These are phyloP conservation scores for Prolemur simus DNA, from an alignment of 2,113 vertebrate genomes.

Conservation along the genomic window DNA sequence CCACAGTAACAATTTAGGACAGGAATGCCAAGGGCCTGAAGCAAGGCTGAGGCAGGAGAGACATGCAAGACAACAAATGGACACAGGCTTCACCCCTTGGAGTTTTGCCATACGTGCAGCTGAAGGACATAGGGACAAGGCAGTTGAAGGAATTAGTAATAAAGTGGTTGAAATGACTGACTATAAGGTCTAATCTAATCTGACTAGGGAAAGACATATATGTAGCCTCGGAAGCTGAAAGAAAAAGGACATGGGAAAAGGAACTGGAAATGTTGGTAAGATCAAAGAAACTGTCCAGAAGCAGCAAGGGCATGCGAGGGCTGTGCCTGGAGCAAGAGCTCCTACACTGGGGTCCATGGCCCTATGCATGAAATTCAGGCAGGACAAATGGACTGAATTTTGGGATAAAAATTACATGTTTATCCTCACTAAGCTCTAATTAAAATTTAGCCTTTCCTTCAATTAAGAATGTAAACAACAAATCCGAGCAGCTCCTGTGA, in stretches of 20 bases:
- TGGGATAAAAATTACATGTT: neutral
- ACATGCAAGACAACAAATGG: neutral
- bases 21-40: neutral
- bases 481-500: neutral
- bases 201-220: neutral
- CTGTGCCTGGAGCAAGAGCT: neutral
- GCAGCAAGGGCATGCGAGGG: neutral
- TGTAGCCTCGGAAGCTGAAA: neutral
- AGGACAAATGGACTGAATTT: neutral
- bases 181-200: neutral
- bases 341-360: neutral
- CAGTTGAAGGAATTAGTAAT: neutral
- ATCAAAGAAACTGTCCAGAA: neutral
- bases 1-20: neutral
- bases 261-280: neutral
- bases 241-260: neutral
- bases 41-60: neutral
- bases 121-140: neutral
- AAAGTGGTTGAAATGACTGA: neutral
- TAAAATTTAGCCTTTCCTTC: neutral
- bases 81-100: neutral
- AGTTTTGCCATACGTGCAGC: neutral
- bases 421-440: neutral
- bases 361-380: neutral
- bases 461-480: neutral